Evolutionary conservation across 35 echinoderm and acorn worm genomes (phyloP).

Genomic region (Ptychodera flava): DNA sequence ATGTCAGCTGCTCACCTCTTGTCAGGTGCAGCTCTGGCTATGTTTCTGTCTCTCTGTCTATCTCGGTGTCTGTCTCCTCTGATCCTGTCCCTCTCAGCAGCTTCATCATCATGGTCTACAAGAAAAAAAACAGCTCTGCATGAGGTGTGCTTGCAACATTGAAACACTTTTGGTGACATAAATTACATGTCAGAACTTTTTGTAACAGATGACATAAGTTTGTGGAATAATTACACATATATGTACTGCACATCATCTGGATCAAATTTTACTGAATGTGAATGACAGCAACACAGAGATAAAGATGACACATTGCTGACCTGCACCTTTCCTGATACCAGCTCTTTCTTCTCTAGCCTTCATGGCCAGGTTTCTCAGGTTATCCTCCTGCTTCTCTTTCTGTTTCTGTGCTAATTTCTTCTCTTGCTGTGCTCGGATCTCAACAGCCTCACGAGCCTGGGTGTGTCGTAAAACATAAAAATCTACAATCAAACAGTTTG

Average conservation of each 20-base stretch:
- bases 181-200: no score
- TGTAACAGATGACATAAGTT: no score
- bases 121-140: background rate
- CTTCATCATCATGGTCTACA: slow-evolving; percentile 56
- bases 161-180: no score
- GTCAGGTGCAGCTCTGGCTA: slow-evolving; percentile 74
- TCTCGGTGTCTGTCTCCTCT: slow-evolving; percentile 77
- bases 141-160: no score
- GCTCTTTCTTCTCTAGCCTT: slow-evolving; percentile 89
- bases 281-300: no score
- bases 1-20: slow-evolving; percentile 43
- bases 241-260: no score
- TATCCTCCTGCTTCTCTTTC: slow-evolving; percentile 90
- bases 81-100: slow-evolving; percentile 78
- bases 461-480: slow-evolving; percentile 6
- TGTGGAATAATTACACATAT: no score
- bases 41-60: slow-evolving; percentile 75
- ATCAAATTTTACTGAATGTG: background rate
- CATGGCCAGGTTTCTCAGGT: slow-evolving; percentile 59
- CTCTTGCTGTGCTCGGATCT: slow-evolving; percentile 91
- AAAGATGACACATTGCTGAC: background rate
- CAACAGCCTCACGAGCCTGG: slow-evolving; percentile 97
- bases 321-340: slow-evolving; percentile 40
- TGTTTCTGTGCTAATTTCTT: slow-evolving; percentile 83
- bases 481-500: background rate